Base-by-base conservation (phyloP, 2,797 vertebrate species). In the Macropodus opercularis region DNA sequence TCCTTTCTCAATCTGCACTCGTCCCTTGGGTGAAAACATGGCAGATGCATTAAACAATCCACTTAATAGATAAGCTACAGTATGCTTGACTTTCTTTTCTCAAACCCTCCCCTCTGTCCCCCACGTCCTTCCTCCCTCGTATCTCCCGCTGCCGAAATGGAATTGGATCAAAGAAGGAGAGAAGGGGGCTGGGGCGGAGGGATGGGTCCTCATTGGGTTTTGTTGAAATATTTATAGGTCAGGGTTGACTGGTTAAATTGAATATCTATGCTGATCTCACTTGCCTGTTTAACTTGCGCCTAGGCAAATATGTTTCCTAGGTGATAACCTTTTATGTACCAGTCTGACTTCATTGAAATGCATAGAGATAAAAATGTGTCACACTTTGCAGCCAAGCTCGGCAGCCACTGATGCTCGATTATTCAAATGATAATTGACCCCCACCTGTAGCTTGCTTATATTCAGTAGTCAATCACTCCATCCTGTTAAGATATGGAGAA, bases 191-290 rank as follows among this genome's bases (percentile, higher is more conserved):
- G 69, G 65, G 73, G 68, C 44, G 41, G 81, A 49, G 63, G 78
- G 83, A 72, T 69, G 84, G 92, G 89, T 94, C 92, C 95, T 98
- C 95, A 92, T 95, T 94, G 96, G 95, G 94, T 98, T 98, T 96
- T 97, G 95, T 96, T 98, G 95, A 98, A 98, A 98, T 98, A 98
- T 98, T 98, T 98, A 98, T 98, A 97, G 96, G 96, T 98, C 96
- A 97, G 94, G 96, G 95, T 96, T 98, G 96, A 98, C 95, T 98
- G 96, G 95, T 94, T 98, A 98, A 98, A 98, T 98, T 98, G 96
- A 98, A 98, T 98, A 98, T 98, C 96, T 96, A 92, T 96, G 95
- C 95, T 94, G 95, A 98, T 98, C 95, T 98, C 93, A 92, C 95
- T 96, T 94, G 95, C 93, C 96, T 98, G 96, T 98, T 98, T 98